A percentile compares a stretch with the other conserved stretches of the same genome.
Conservation (phyloP, 2,113 vertebrate genomes). For the Hippocampus mohnikei region DNA sequence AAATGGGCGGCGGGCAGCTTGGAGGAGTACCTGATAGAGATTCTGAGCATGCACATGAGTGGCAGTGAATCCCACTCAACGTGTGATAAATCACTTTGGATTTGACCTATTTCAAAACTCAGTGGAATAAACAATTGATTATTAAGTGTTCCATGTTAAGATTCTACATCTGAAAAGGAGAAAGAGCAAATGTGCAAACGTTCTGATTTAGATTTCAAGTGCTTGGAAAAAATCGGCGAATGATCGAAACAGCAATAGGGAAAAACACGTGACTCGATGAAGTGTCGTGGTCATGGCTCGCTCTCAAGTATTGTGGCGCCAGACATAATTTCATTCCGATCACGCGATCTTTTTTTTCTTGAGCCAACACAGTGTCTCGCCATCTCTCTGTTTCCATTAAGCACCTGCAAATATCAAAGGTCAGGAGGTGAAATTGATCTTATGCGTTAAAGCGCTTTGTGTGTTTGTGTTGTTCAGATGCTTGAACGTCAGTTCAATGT, state of each 20-base stretch:
- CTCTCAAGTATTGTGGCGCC: slow-evolving; percentile 11
- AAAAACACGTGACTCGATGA: slow-evolving; percentile 17
- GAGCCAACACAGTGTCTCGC: slow-evolving; percentile 11
- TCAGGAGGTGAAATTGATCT: slow-evolving; percentile 48
- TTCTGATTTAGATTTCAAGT: slow-evolving; percentile 35
- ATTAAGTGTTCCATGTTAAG: slow-evolving; percentile 35
- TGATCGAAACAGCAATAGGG: slow-evolving; percentile 12
- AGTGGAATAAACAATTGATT: slow-evolving; percentile 2
- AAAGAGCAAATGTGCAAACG: slow-evolving; percentile 19
- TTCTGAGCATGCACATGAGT: slow-evolving; percentile 58
- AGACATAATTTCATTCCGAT: slow-evolving; percentile 38
- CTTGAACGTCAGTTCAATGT: not conserved
- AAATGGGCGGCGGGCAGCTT: slow-evolving; percentile 12
- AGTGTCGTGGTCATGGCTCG: slow-evolving; percentile 14
- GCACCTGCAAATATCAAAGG: slow-evolving; percentile 36
- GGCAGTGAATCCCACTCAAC: slow-evolving; percentile 47
- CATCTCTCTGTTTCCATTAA: slow-evolving; percentile 42
- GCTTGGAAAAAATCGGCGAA: slow-evolving; percentile 3
- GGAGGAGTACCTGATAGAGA: slow-evolving; percentile 52
- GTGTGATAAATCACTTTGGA: slow-evolving; percentile 37
- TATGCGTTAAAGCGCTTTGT: slow-evolving; percentile 15
- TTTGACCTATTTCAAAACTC: slow-evolving; percentile 35
- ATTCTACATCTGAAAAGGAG: slow-evolving; percentile 1
- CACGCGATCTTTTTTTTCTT: slow-evolving; percentile 25
- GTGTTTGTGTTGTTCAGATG: not conserved